These are phyloP conservation scores for Apodemia mormo DNA, from an alignment of 2,888 invertebrate species.

Conservation along the genomic window DNA sequence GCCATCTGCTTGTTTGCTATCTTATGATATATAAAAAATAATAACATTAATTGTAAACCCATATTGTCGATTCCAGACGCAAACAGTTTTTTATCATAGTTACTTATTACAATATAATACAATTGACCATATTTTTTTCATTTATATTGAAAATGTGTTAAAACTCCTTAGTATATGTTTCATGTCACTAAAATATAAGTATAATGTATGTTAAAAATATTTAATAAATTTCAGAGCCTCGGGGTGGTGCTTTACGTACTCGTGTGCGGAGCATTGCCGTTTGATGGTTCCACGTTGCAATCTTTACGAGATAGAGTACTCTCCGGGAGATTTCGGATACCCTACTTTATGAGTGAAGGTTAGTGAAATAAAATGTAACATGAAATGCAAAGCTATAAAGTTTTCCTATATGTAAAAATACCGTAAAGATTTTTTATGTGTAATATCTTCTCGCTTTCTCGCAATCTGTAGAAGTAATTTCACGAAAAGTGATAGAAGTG, in stretches of 20 bases:
- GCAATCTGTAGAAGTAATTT: too few relatives aligned
- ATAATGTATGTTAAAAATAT: background rate
- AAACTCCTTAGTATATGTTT: background rate
- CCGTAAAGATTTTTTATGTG: too few relatives aligned
- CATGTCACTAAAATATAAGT: background rate
- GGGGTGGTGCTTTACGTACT: slow-evolving; percentile 98
- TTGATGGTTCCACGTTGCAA: slow-evolving; percentile 96
- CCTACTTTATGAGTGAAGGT: slow-evolving; percentile 99
- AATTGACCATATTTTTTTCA: too few relatives aligned
- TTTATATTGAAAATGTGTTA: background rate
- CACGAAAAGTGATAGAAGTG: too few relatives aligned
- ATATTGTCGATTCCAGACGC: too few relatives aligned
- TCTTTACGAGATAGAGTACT: slow-evolving; percentile 95
- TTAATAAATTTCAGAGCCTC: slow-evolving; percentile 87
- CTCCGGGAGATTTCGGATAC: slow-evolving; percentile 97
- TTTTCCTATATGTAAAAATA: too few relatives aligned
- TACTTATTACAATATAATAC: too few relatives aligned
- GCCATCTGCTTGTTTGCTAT: too few relatives aligned
- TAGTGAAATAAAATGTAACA: slow-evolving; percentile 48
- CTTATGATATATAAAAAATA: too few relatives aligned
- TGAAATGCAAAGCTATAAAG: background rate
- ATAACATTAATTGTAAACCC: too few relatives aligned
- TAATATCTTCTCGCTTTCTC: too few relatives aligned
- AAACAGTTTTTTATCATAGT: too few relatives aligned
- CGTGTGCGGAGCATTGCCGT: slow-evolving; percentile 97